Percentiles rank a stretch among this genome's conserved stretches.
These are phyloP conservation scores for Timandra comae DNA, from an alignment of 2,888 invertebrate genomes.

Conservation along the genomic window DNA sequence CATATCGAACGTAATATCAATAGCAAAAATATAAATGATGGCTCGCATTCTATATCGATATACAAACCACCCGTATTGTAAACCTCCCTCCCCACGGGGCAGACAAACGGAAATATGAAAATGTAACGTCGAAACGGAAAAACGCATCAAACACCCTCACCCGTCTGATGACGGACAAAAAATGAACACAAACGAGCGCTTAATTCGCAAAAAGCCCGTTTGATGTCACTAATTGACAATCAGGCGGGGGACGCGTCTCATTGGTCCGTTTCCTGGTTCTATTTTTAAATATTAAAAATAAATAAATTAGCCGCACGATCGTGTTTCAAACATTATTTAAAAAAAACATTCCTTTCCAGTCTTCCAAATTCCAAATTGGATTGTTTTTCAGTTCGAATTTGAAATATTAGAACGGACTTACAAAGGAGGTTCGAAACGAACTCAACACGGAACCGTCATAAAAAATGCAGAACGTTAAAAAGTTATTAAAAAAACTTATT, in stretches of 20 bases:
- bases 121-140: slow-evolving; percentile 71
- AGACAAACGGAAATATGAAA: slow-evolving; percentile 76
- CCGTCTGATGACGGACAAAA: slow-evolving; percentile 63
- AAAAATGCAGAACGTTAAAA: no score
- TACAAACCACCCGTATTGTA: slow-evolving; percentile 40
- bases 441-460: no score
- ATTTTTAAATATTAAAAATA: slow-evolving; percentile 74
- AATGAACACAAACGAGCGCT: slow-evolving; percentile 71
- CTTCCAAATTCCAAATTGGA: not conserved
- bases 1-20: slow-evolving; percentile 19
- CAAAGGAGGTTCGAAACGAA: no score
- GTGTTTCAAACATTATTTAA: slow-evolving; percentile 36
- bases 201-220: slow-evolving; percentile 78
- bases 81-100: slow-evolving; percentile 38
- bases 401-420: no score
- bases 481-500: no score
- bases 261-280: slow-evolving; percentile 67
- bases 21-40: slow-evolving; percentile 9
- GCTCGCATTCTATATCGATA: slow-evolving; percentile 13
- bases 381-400: no score
- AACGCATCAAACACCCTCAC: slow-evolving; percentile 64
- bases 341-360: slow-evolving; percentile 12
- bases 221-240: slow-evolving; percentile 78
- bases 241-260: slow-evolving; percentile 72
- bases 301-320: slow-evolving; percentile 61